Evolutionary conservation across 2,888 invertebrate genomes (phyloP).

Genomic region (Parthenolecanium corni): DNA sequence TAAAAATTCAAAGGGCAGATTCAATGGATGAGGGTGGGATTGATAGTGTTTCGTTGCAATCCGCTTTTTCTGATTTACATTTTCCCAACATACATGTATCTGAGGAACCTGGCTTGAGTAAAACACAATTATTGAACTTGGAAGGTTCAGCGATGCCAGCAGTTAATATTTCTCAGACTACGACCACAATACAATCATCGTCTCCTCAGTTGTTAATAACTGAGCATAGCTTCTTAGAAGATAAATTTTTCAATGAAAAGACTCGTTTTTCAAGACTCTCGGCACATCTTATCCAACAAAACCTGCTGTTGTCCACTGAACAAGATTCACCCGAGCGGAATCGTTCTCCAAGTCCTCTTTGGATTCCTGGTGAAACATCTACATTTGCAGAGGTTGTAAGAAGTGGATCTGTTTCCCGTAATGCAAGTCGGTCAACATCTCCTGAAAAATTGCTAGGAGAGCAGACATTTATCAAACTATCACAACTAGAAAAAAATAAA

Average conservation of each 20-base stretch:
- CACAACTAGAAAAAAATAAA: no score
- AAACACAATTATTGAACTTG: not conserved
- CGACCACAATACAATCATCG: not conserved
- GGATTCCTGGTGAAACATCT: slow-evolving; percentile 55
- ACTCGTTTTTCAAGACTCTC: no score
- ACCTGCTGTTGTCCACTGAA: no score
- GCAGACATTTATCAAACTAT: not conserved
- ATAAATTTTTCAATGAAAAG: no score
- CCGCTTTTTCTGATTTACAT: slow-evolving; percentile 11
- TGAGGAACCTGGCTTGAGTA: slow-evolving; percentile 7
- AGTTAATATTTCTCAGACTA: not conserved
- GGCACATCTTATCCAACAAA: no score
- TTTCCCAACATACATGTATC: slow-evolving; percentile 9
- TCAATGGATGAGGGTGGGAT: slow-evolving; percentile 9
- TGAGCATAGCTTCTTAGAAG: no score
- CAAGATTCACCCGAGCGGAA: not conserved
- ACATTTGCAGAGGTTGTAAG: slow-evolving; percentile 69
- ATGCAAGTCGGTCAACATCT: slow-evolving; percentile 21
- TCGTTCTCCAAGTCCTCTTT: slow-evolving; percentile 50
- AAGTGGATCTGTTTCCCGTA: slow-evolving; percentile 41
- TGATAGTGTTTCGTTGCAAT: slow-evolving; percentile 1
- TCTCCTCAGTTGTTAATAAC: no score
- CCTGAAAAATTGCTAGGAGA: not conserved
- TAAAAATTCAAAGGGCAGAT: slow-evolving; percentile 18
- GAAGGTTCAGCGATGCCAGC: not conserved